A percentile compares a stretch with the other conserved stretches of the same genome.
These are phyloP conservation scores for Coracias cyanogaster DNA, from an alignment of 2,797 vertebrate species.

Conservation along the genomic window DNA sequence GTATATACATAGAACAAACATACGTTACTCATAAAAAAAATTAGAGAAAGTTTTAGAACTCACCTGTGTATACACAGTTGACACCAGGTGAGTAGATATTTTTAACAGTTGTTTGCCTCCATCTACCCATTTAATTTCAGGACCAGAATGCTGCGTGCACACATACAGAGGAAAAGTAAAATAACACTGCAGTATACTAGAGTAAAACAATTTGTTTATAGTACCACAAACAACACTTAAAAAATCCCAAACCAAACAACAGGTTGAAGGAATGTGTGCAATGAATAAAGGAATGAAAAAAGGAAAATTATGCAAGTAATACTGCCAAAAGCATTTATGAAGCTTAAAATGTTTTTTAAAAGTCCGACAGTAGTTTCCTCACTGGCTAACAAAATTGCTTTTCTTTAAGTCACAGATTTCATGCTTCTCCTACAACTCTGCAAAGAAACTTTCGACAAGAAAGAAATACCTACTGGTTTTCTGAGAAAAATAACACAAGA, in stretches of 20 bases:
- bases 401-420: not conserved
- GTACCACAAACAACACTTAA: not conserved
- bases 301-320: conserved; percentile 31
- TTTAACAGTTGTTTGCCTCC: conserved; percentile 92
- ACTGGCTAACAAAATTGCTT: not conserved
- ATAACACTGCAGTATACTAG: not conserved
- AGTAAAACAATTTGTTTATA: not conserved
- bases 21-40: not conserved
- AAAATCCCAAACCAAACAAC: not conserved
- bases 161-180: not conserved
- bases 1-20: not conserved
- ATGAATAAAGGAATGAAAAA: conserved; percentile 58
- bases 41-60: not conserved
- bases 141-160: conserved; percentile 85
- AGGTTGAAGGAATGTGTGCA: conserved; percentile 43
- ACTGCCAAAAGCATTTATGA: conserved; percentile 43
- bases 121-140: conserved; percentile 97
- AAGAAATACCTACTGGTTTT: not conserved
- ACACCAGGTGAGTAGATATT: conserved; percentile 94
- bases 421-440: not conserved
- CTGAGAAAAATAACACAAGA: not conserved
- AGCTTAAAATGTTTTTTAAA: not conserved
- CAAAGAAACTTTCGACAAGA: not conserved
- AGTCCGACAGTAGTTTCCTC: not conserved
- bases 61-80: conserved; percentile 97